Evolutionary conservation across 2,888 invertebrate species (phyloP).

Genomic region (Nomada hirtipes): DNA sequence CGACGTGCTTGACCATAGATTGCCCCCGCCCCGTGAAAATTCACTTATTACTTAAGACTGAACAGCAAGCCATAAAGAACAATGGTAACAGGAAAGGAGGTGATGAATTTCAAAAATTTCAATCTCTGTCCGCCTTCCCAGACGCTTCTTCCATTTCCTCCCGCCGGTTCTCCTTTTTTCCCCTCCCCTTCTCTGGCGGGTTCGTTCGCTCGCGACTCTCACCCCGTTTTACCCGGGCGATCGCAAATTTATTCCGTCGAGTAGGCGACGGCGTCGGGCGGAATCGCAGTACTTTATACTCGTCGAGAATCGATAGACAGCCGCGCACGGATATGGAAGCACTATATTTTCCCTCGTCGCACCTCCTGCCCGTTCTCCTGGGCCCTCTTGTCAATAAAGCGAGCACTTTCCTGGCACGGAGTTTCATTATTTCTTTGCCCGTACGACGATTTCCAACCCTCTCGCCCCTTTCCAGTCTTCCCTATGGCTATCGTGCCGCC

Average conservation of each 20-base stretch:
- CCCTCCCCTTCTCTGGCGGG: constrained; percentile 48
- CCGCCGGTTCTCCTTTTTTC: constrained; percentile 36
- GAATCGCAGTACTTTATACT: constrained; percentile 81
- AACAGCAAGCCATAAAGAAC: not conserved
- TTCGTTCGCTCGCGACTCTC: constrained; percentile 64
- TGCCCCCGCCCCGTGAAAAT: no score
- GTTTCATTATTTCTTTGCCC: constrained; percentile 79
- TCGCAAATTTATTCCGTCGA: constrained; percentile 83
- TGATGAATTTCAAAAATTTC: constrained; percentile 65
- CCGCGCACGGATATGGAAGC: constrained; percentile 76
- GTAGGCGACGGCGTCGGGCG: constrained; percentile 77
- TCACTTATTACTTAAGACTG: no score
- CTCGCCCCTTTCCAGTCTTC: constrained; percentile 29
- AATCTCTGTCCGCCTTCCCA: constrained; percentile 58
- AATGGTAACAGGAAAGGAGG: constrained; percentile 17
- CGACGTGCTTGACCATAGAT: no score
- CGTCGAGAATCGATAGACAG: constrained; percentile 80
- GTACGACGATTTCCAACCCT: constrained; percentile 39
- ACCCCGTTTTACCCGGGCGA: constrained; percentile 75
- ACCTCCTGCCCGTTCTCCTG: constrained; percentile 66
- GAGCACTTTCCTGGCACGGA: constrained; percentile 77
- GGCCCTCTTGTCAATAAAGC: constrained; percentile 79
- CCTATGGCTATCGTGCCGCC: not conserved
- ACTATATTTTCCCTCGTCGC: constrained; percentile 74
- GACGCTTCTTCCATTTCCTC: constrained; percentile 69